Evolutionary conservation across 2,888 invertebrate genomes (phyloP).

Genomic region (Oegoconia quadripuncta): DNA sequence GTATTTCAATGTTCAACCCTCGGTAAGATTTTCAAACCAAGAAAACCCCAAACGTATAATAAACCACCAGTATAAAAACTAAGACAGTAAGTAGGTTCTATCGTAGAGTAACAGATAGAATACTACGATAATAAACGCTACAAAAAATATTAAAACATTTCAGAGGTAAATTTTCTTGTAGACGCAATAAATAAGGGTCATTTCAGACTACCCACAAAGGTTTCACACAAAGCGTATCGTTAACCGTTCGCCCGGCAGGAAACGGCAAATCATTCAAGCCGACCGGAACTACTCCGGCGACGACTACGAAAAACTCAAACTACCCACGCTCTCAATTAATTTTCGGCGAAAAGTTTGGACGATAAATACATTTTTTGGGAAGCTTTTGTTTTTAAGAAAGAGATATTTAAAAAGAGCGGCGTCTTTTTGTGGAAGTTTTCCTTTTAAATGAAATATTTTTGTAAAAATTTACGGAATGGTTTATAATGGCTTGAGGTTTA

Average conservation of each 20-base stretch:
- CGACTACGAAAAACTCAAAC: conserved; percentile 46
- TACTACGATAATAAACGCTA: neutral
- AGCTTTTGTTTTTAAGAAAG: conserved; percentile 52
- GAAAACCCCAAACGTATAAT: too few relatives aligned
- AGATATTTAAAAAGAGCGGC: conserved; percentile 8
- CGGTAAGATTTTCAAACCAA: too few relatives aligned
- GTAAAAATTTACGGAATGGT: too few relatives aligned
- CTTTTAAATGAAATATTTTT: too few relatives aligned
- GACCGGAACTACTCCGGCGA: conserved; percentile 56
- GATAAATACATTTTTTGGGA: conserved; percentile 55
- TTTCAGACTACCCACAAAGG: conserved; percentile 32
- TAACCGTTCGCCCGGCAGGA: conserved; percentile 50
- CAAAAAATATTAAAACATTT: neutral
- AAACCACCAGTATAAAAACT: too few relatives aligned
- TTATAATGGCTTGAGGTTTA: too few relatives aligned
- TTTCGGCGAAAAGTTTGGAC: conserved; percentile 46
- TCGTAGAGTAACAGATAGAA: too few relatives aligned
- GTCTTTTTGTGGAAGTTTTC: conserved; percentile 2
- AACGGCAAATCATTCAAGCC: conserved; percentile 64
- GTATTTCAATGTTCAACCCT: too few relatives aligned
- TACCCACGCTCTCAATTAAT: conserved; percentile 54
- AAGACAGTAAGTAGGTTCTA: too few relatives aligned
- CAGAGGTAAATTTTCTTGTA: conserved; percentile 24
- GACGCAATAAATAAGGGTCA: conserved; percentile 51
- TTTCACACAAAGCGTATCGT: conserved; percentile 47